phyloP scores from a whole-genome alignment of 1,140 invertebrate genomes.

The Ceratosolen solmsi region DNA sequence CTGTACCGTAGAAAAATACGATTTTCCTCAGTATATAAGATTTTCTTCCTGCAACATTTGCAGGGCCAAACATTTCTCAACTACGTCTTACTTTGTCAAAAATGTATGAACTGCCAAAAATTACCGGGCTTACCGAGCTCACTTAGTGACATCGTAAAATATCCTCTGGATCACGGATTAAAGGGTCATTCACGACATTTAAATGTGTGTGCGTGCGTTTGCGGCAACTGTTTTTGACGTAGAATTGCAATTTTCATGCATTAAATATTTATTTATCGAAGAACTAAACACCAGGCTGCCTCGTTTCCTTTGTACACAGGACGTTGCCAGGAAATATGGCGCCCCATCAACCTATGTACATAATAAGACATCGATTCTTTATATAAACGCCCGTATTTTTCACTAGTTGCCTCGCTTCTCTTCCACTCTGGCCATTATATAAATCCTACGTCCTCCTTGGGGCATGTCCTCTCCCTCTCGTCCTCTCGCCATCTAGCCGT shows the following conservation, averaged over 20 bases:
- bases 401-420: slow-evolving; percentile 12
- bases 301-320: not conserved
- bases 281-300: not conserved
- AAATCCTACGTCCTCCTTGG: not conserved
- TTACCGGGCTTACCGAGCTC: not conserved
- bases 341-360: slow-evolving; percentile 25
- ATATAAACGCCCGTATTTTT: slow-evolving; percentile 41
- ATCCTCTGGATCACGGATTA: not conserved
- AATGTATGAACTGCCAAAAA: not conserved
- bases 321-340: not conserved
- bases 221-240: not conserved
- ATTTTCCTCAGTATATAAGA: not conserved
- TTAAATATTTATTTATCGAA: slow-evolving; percentile 1
- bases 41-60: not conserved
- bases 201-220: too few species aligned
- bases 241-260: not conserved
- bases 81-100: not conserved
- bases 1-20: not conserved
- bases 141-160: not conserved
- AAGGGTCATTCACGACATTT: not conserved
- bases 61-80: not conserved
- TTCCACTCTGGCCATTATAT: slow-evolving; percentile 21
- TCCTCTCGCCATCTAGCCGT: not conserved
- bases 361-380: slow-evolving; percentile 46
- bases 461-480: not conserved